These are phyloP conservation scores for Caranx melampygus DNA, from an alignment of 2,113 vertebrate species.

Conservation along the genomic window DNA sequence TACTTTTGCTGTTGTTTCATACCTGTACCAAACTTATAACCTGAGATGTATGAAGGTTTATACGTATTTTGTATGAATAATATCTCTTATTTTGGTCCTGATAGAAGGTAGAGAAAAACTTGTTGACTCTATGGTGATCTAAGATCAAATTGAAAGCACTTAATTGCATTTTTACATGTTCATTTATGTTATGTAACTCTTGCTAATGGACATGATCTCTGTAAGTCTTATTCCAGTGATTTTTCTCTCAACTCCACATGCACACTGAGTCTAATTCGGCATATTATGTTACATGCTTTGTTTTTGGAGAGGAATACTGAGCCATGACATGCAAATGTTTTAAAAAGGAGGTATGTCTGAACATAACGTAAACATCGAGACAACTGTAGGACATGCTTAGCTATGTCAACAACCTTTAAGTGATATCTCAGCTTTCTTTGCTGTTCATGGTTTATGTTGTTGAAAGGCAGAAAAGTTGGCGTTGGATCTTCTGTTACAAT, in stretches of 20 bases:
- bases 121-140: slow-evolving; percentile 60
- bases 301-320: slow-evolving; percentile 16
- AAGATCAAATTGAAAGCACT: slow-evolving; percentile 79
- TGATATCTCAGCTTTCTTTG: slow-evolving; percentile 4
- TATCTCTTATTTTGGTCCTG: slow-evolving; percentile 71
- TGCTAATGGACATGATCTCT: slow-evolving; percentile 13
- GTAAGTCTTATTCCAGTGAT: slow-evolving; percentile 33
- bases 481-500: slow-evolving; percentile 12
- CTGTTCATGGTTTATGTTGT: slow-evolving; percentile 7
- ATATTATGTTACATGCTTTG: slow-evolving; percentile 20
- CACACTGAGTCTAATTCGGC: slow-evolving; percentile 8
- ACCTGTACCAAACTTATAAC: slow-evolving; percentile 77
- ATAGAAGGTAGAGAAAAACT: slow-evolving; percentile 48
- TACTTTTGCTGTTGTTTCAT: slow-evolving; percentile 69
- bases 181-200: slow-evolving; percentile 50
- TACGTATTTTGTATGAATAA: slow-evolving; percentile 76
- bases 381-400: not conserved
- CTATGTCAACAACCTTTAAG: slow-evolving; percentile 18
- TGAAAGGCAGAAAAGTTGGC: not conserved
- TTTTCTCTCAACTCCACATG: slow-evolving; percentile 5
- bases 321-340: slow-evolving; percentile 34
- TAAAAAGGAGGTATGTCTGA: slow-evolving; percentile 32
- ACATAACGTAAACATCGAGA: slow-evolving; percentile 20
- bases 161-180: slow-evolving; percentile 67
- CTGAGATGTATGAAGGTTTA: slow-evolving; percentile 78